Base-by-base conservation (phyloP, 1,140 invertebrate genomes). In the Saccostrea cuccullata region DNA sequence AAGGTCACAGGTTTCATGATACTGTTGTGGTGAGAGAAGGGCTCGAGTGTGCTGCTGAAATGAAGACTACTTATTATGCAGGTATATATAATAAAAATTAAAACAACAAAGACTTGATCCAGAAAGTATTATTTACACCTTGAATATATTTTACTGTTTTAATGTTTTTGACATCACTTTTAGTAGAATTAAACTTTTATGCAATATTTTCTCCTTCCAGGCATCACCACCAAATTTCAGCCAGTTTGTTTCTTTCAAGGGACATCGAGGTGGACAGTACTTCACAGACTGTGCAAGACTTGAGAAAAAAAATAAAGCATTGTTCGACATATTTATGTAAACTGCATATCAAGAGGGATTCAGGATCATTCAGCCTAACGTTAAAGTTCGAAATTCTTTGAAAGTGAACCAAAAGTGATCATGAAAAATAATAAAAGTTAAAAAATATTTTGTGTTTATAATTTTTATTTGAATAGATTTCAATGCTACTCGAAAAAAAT, bases 391-490 rank as follows among this genome's bases (percentile, higher is more conserved):
- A 40, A 83, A 83, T 83, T 23, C 82, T 17, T 17, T 83, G 15
- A 83, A 83, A 83, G 20, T 40, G 11, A 83, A 83, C 36, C 26
- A 12, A 47, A 26, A 83, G 47, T 83, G 56, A 58, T n/a, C n/a
- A n/a, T n/a, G n/a, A n/a, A n/a, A n/a, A n/a, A n/a, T n/a, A n/a
- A n/a, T n/a, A n/a, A n/a, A n/a, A n/a, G n/a, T n/a, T n/a, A n/a
- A n/a, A n/a, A n/a, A n/a, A n/a, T n/a, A n/a, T n/a, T n/a, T n/a
- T n/a, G n/a, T n/a, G n/a, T n/a, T n/a, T n/a, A n/a, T n/a, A n/a
- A n/a, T n/a, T n/a, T n/a, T n/a, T n/a, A n/a, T n/a, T n/a, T n/a
- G n/a, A n/a, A n/a, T n/a, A n/a, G n/a, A n/a, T n/a, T n/a, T n/a
- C n/a, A n/a, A n/a, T n/a, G n/a, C n/a, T n/a, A n/a, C n/a, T n/a